A percentile compares a stretch with the other conserved stretches of the same genome.
Conservation (phyloP, 2,113 vertebrate species). For the Nicator chloris region DNA sequence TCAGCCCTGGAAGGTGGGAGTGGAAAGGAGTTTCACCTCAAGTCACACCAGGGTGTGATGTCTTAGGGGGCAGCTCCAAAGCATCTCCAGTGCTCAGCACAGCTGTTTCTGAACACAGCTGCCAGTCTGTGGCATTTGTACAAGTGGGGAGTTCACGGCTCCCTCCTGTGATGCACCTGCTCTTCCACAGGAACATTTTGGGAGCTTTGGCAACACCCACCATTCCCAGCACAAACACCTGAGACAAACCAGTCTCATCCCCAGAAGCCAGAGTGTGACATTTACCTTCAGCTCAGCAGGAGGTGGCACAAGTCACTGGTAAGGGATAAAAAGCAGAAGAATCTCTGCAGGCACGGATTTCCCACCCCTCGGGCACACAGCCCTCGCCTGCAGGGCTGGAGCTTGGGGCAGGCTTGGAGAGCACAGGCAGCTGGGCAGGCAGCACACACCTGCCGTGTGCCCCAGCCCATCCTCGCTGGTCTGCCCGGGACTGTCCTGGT, state of each 20-base stretch:
- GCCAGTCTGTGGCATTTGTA: rapidly evolving
- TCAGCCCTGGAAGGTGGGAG: not conserved
- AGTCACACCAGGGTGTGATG: not conserved
- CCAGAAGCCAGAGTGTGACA: not conserved
- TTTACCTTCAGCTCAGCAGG: not conserved
- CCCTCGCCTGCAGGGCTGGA: not conserved
- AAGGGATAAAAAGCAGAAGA: not conserved
- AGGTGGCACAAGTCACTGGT: rapidly evolving
- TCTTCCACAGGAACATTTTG: rapidly evolving
- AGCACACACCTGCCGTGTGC: not conserved
- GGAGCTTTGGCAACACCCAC: not conserved
- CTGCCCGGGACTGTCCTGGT: rapidly evolving
- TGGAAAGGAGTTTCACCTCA: not conserved
- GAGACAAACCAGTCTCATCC: not conserved
- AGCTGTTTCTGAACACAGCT: rapidly evolving
- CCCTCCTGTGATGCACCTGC: rapidly evolving
- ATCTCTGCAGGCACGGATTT: not conserved
- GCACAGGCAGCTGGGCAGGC: too few species aligned
- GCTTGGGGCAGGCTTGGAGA: too few species aligned
- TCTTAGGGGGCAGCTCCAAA: not conserved
- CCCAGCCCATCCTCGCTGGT: not conserved
- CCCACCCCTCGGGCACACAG: not conserved
- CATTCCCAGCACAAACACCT: not conserved
- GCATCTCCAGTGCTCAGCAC: not conserved
- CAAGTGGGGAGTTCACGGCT: rapidly evolving